Percentiles rank a stretch among this genome's conserved stretches.
Conservation (phyloP, 2,797 vertebrate species). For the Eleutherodactylus coqui region DNA sequence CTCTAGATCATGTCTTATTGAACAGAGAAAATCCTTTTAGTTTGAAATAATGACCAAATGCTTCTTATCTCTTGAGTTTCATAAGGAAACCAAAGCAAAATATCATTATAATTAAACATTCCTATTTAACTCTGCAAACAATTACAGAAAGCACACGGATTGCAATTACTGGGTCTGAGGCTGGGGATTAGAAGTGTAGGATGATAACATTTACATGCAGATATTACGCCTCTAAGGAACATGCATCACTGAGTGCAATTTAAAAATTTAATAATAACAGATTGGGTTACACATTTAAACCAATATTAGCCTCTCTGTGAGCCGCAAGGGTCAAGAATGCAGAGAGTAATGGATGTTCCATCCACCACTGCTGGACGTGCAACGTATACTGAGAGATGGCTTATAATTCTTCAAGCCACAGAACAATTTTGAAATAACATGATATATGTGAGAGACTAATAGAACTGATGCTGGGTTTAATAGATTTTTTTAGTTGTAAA, state of each 20-base stretch:
- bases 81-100: slow-evolving; percentile 51
- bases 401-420: neutral
- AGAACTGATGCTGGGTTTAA: neutral
- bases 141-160: slow-evolving; percentile 46
- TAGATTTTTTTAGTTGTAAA: neutral
- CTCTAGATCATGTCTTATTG: slow-evolving; percentile 47
- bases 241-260: slow-evolving; percentile 54
- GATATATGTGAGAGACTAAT: neutral
- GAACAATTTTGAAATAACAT: neutral
- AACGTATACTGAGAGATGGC: neutral
- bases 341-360: slow-evolving; percentile 32
- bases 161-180: slow-evolving; percentile 53
- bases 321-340: slow-evolving; percentile 30
- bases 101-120: slow-evolving; percentile 58
- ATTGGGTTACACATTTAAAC: slow-evolving; percentile 56
- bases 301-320: slow-evolving; percentile 39
- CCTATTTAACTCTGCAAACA: slow-evolving; percentile 52
- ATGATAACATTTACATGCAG: slow-evolving; percentile 56
- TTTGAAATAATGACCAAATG: slow-evolving; percentile 31
- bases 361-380: neutral
- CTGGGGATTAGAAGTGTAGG: slow-evolving; percentile 35
- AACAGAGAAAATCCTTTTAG: neutral
- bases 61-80: slow-evolving; percentile 34
- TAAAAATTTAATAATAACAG: slow-evolving; percentile 60
- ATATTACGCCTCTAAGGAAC: slow-evolving; percentile 46